Base-by-base conservation (phyloP, 2,113 vertebrate species). In the Poecilia latipinna region DNA sequence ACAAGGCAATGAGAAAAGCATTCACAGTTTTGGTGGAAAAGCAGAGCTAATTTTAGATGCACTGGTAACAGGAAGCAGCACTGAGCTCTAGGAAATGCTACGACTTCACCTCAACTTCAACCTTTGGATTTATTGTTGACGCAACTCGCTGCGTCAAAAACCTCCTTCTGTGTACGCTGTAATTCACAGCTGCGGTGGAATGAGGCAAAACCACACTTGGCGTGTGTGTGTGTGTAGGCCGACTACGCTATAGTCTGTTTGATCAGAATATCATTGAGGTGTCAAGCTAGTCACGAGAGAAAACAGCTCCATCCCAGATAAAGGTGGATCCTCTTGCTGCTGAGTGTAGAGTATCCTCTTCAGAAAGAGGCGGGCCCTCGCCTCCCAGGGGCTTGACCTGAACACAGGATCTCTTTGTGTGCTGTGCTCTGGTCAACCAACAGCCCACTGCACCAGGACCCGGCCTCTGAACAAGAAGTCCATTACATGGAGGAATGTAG, bases 321-420 rank as follows among this genome's bases (percentile, higher is more conserved):
- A 39, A 90, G 74, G 82, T 89, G 85, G 85, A 75, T 74, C 44
- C 68, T 10, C 71, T 79, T 82, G 83, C 77, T 57, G 73, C 74
- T 85, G 87, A 88, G 89, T 88, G 24, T n/a, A 74, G 60, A 66
- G 19, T 65, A 68, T 82, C 80, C 65, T 29, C 74, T 85, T 87
- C 68, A 35, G 51, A 75, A 66, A 10, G 61, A 84, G 82, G 72
- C 72, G 0, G 61, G 84, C 84, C 80, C 86, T 90, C 82, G 72
- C 86, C 61, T 67, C 89, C 75, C 82, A 69, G 66, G 82, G 77
- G 86, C 70, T 3, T 65, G 75, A 72, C n/a, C 80, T 22, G 70
- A 31, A 60, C 77, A 95, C 90, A 94, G 91, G 85, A 84, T 39
- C 74, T 88, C 94, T 93, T 93, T 95, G 92, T 95, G 85, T 77